Conservation (phyloP, 2,113 vertebrate genomes). For the Garra rufa region DNA sequence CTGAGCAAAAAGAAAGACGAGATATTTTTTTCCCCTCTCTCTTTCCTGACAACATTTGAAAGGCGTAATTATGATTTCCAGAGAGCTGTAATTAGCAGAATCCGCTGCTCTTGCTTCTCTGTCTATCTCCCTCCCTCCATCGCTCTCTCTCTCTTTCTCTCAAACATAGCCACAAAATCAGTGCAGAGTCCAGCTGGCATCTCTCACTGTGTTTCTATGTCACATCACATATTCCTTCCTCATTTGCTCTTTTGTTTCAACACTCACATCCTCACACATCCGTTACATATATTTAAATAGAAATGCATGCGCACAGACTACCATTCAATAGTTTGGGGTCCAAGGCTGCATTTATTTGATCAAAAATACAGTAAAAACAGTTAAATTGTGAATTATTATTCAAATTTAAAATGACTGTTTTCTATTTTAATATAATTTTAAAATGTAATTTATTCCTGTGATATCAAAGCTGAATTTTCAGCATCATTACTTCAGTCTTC, state of each 20-base stretch:
- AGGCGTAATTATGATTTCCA: constrained; percentile 56
- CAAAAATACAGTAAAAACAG: neutral
- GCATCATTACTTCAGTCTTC: no score
- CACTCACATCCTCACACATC: neutral
- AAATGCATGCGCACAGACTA: neutral
- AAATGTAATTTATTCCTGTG: neutral
- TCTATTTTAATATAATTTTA: neutral
- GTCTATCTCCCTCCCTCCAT: neutral
- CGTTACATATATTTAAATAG: neutral
- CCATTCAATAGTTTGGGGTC: neutral
- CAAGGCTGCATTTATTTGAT: neutral
- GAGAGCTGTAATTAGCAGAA: constrained; percentile 51
- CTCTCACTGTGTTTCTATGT: constrained; percentile 21
- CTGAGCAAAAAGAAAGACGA: constrained; percentile 17
- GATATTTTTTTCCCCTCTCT: neutral
- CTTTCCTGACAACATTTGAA: constrained; percentile 52
- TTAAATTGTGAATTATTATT: neutral
- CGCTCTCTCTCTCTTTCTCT: constrained; percentile 22
- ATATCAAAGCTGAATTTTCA: neutral
- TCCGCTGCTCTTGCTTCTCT: constrained; percentile 14
- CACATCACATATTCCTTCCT: constrained; percentile 8
- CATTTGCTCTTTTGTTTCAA: neutral
- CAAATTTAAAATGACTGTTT: neutral
- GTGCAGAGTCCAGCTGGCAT: constrained; percentile 19
- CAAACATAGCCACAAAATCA: constrained; percentile 34